phyloP scores from a whole-genome alignment of 2,113 vertebrate species.

The Xenopus tropicalis region DNA sequence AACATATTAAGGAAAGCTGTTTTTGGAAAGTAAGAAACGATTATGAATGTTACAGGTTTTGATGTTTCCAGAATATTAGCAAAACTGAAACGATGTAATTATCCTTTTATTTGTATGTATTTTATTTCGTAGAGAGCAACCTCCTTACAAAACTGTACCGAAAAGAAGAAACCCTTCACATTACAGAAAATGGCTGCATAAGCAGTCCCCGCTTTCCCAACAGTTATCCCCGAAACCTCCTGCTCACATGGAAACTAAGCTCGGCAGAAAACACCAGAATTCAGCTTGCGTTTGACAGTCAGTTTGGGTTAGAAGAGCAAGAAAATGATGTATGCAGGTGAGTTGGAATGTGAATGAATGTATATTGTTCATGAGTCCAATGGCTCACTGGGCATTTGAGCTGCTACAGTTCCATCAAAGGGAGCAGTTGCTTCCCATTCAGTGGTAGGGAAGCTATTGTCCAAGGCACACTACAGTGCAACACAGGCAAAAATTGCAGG shows the following conservation, averaged over 20 bases:
- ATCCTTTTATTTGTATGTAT: constrained; percentile 28
- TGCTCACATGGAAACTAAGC: constrained; percentile 87
- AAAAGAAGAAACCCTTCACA: constrained; percentile 81
- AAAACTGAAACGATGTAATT: neutral
- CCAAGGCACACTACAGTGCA: too few relatives aligned
- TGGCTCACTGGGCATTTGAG: too few relatives aligned
- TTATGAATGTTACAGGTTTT: neutral
- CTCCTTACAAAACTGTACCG: constrained; percentile 94
- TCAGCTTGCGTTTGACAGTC: constrained; percentile 85
- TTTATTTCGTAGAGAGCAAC: constrained; percentile 88
- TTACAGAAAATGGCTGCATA: constrained; percentile 76
- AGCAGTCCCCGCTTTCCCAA: constrained; percentile 91
- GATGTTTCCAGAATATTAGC: neutral
- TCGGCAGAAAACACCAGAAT: constrained; percentile 80
- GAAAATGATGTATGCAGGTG: constrained; percentile 93
- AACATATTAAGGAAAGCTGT: too few relatives aligned
- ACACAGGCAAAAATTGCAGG: too few relatives aligned
- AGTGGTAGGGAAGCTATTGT: too few relatives aligned
- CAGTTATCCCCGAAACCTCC: constrained; percentile 88
- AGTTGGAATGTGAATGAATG: constrained; percentile 44
- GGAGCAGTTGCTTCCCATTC: too few relatives aligned
- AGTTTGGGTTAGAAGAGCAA: constrained; percentile 90
- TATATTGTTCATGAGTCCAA: neutral
- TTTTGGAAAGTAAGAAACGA: too few relatives aligned
- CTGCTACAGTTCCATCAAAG: too few relatives aligned